phyloP scores from a whole-genome alignment of 2,797 vertebrate genomes.

The Notamacropus eugenii region DNA sequence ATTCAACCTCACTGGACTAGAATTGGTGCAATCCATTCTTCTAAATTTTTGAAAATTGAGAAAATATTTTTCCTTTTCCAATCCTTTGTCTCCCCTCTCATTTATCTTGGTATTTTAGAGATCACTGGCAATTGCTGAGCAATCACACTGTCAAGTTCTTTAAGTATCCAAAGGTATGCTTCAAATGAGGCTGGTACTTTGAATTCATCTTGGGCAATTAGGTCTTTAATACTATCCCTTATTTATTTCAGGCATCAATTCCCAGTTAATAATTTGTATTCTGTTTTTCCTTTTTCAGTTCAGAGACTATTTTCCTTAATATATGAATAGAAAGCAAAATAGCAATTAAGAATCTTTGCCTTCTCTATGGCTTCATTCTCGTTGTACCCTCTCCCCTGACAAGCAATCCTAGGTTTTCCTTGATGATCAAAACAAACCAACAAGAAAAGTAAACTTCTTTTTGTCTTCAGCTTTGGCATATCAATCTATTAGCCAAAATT shows the following conservation, averaged over 20 bases:
- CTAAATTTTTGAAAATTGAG: background rate
- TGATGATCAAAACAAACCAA: too few species aligned
- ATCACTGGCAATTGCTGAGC: background rate
- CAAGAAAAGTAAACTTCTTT: too few species aligned
- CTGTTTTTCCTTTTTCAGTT: background rate
- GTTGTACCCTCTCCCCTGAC: too few species aligned
- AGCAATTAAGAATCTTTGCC: too few species aligned
- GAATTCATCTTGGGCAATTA: background rate
- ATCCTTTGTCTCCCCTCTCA: background rate
- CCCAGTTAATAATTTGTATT: background rate
- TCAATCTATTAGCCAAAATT: too few species aligned
- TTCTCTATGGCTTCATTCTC: too few species aligned
- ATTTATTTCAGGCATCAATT: background rate
- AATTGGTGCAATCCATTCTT: background rate
- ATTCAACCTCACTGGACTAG: background rate
- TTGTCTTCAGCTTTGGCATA: too few species aligned
- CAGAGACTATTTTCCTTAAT: background rate
- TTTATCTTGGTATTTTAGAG: background rate
- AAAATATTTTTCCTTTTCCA: background rate
- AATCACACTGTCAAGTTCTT: background rate
- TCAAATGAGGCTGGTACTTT: background rate
- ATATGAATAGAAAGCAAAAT: too few species aligned
- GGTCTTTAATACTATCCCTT: background rate
- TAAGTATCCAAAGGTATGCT: background rate
- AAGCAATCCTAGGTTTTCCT: too few species aligned